Percentiles rank a stretch among this genome's conserved stretches.
phyloP scores from a whole-genome alignment of 1,140 invertebrate species.

The Thaumetopoea pityocampa region DNA sequence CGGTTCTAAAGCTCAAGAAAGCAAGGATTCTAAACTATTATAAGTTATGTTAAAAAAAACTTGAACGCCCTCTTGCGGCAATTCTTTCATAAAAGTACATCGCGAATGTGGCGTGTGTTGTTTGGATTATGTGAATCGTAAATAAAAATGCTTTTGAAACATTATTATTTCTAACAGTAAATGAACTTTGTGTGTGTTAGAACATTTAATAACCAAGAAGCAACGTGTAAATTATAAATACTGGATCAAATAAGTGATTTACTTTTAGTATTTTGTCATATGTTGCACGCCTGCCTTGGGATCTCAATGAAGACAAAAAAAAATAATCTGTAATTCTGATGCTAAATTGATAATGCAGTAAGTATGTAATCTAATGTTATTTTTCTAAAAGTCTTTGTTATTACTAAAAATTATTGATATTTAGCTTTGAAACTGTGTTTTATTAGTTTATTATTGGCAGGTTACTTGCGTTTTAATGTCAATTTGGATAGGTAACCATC shows the following conservation, averaged over 20 bases:
- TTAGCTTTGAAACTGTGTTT: conserved; percentile 10
- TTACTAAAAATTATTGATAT: conserved; percentile 1
- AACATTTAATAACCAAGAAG: conserved; percentile 37
- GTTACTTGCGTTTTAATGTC: conserved; percentile 41
- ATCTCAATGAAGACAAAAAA: conserved; percentile 73
- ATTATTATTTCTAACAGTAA: conserved; percentile 49
- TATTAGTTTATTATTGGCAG: conserved; percentile 42
- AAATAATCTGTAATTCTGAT: conserved; percentile 73
- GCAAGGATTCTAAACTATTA: no score
- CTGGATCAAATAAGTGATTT: conserved; percentile 41
- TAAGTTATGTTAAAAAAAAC: no score
- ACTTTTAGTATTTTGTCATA: conserved; percentile 68
- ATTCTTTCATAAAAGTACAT: conserved; percentile 65
- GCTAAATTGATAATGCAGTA: conserved; percentile 73
- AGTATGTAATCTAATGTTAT: conserved; percentile 50
- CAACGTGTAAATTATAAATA: conserved; percentile 38
- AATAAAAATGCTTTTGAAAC: conserved; percentile 70
- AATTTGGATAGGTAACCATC: conserved; percentile 26
- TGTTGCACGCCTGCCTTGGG: conserved; percentile 74
- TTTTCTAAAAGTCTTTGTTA: conserved; percentile 14
- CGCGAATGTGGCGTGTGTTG: conserved; percentile 77
- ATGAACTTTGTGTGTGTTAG: conserved; percentile 48
- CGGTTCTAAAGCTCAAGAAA: no score
- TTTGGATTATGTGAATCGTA: conserved; percentile 73
- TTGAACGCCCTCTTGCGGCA: conserved; percentile 53